Conservation (phyloP, 2,888 invertebrate genomes). For the Chaitophorus viminalis region DNA sequence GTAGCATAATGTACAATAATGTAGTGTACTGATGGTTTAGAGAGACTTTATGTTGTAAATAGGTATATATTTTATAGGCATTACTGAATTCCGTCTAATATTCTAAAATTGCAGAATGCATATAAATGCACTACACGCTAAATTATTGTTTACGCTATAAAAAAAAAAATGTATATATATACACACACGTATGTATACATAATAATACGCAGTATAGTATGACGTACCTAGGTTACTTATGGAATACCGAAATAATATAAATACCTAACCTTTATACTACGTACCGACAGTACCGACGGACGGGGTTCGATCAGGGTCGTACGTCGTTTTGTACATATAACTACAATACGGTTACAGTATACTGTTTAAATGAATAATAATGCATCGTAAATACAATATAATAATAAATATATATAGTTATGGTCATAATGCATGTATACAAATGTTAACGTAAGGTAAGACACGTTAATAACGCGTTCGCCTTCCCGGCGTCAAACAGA, state of each 20-base stretch:
- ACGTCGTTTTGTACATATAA: background rate
- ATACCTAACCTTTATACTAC: too few species aligned
- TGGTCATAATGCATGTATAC: constrained; percentile 56
- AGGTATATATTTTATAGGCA: background rate
- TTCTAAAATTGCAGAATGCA: constrained; percentile 21
- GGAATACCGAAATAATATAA: too few species aligned
- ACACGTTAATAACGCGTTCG: background rate
- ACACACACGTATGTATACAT: background rate
- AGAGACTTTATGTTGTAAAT: background rate
- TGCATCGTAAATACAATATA: background rate
- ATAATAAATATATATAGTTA: too few species aligned
- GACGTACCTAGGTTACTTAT: too few species aligned
- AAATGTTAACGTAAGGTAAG: constrained; percentile 26
- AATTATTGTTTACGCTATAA: background rate
- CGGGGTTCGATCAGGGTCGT: background rate
- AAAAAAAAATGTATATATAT: background rate
- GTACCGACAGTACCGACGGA: background rate
- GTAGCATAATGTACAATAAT: background rate
- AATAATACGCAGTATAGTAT: too few species aligned
- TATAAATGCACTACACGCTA: background rate
- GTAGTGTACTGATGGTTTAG: background rate
- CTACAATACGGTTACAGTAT: constrained; percentile 16
- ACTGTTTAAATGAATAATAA: background rate
- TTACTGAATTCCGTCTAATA: background rate
- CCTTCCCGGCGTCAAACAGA: constrained; percentile 42